Percentiles rank a stretch among this genome's conserved stretches.
These are phyloP conservation scores for Malthinus flaveolus DNA, from an alignment of 2,888 invertebrate genomes.

Conservation along the genomic window DNA sequence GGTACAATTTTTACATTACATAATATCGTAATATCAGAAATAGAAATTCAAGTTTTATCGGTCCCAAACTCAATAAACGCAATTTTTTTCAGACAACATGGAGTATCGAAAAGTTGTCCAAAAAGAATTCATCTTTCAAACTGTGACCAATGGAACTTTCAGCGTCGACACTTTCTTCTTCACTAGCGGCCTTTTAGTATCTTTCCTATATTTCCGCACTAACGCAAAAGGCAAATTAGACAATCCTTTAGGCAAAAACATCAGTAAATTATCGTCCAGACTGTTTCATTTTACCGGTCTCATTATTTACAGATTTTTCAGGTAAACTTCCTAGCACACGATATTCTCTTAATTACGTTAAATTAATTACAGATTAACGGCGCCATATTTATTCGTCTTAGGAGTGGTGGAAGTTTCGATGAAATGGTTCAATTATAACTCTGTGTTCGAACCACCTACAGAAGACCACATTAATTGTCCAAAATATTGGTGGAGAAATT, in stretches of 20 bases:
- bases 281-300: slow-evolving; percentile 74
- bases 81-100: slow-evolving; percentile 67
- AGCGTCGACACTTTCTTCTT: slow-evolving; percentile 85
- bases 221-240: slow-evolving; percentile 75
- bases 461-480: slow-evolving; percentile 81
- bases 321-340: slow-evolving; percentile 53
- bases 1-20: slow-evolving; percentile 54
- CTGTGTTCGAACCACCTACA: slow-evolving; percentile 83
- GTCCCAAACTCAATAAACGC: no score
- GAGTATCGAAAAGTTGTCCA: slow-evolving; percentile 71
- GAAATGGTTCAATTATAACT: slow-evolving; percentile 81
- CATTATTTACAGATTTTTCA: slow-evolving; percentile 75
- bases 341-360: neutral
- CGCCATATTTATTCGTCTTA: slow-evolving; percentile 81
- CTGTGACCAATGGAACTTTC: slow-evolving; percentile 77
- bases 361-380: slow-evolving; percentile 65
- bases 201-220: slow-evolving; percentile 83
- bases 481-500: slow-evolving; percentile 86
- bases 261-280: slow-evolving; percentile 65
- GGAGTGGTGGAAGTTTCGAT: slow-evolving; percentile 84
- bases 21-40: no score
- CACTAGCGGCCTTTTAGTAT: slow-evolving; percentile 76
- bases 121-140: slow-evolving; percentile 78
- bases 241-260: slow-evolving; percentile 63
- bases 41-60: no score